Conservation (phyloP, 2,888 invertebrate species). For the Cheilosia scutellata region DNA sequence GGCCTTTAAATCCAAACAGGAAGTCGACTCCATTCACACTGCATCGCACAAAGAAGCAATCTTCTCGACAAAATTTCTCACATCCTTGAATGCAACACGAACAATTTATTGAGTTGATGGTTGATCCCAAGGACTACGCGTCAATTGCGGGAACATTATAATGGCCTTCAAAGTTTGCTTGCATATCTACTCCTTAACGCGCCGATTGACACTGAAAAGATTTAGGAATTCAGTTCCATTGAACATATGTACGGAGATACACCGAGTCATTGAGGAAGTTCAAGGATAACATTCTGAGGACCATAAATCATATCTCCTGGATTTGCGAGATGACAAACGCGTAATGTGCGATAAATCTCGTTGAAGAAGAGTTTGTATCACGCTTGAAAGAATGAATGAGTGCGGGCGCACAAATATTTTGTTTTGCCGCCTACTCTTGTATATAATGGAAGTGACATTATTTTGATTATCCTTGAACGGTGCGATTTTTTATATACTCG, state of each 20-base stretch:
- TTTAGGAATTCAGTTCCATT: neutral
- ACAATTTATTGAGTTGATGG: conserved; percentile 28
- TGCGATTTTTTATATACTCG: conserved; percentile 34
- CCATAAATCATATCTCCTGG: conserved; percentile 68
- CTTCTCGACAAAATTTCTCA: neutral
- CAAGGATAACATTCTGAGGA: conserved; percentile 58
- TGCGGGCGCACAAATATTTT: neutral
- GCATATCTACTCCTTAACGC: conserved; percentile 5
- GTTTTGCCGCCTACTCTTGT: conserved; percentile 4
- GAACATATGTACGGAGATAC: neutral
- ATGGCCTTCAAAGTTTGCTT: conserved; percentile 38
- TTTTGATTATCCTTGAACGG: conserved; percentile 52
- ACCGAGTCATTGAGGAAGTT: conserved; percentile 36
- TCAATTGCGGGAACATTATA: conserved; percentile 9
- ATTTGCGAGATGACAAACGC: conserved; percentile 69
- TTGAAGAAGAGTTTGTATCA: conserved; percentile 41
- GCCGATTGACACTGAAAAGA: conserved; percentile 3
- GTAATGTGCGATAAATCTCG: conserved; percentile 69
- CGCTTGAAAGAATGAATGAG: neutral
- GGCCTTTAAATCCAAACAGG: neutral
- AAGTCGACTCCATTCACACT: conserved; percentile 21
- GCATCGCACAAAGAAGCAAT: neutral
- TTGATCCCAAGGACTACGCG: conserved; percentile 33
- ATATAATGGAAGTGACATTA: conserved; percentile 47
- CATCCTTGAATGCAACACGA: conserved; percentile 20